These are phyloP conservation scores for Sanderia malayensis DNA, from an alignment of 30 jellyfish, hydroid and myxozoan species.

Conservation along the genomic window DNA sequence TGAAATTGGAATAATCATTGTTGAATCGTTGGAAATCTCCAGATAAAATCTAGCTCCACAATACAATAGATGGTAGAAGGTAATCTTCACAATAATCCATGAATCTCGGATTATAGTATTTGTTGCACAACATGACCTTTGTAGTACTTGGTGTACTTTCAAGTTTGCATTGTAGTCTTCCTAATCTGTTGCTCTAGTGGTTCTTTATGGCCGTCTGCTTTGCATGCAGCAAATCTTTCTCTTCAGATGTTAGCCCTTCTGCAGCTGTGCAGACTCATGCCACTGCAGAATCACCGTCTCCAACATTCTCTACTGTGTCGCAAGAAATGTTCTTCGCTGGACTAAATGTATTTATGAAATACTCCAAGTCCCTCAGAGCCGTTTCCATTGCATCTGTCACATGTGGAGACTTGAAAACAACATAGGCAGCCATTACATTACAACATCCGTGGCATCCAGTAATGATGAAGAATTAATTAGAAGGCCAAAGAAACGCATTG, in stretches of 20 bases:
- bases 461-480: not conserved
- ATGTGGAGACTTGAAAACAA: not conserved
- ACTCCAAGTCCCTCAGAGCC: not conserved
- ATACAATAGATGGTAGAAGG: not conserved
- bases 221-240: not conserved
- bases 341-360: not conserved
- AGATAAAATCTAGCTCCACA: not conserved
- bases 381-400: conserved; percentile 3
- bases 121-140: not conserved
- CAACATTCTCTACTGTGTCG: not conserved
- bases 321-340: not conserved
- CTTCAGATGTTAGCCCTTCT: too few species aligned
- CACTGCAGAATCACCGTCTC: not conserved
- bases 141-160: not conserved
- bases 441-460: conserved; percentile 9
- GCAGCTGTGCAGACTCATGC: not conserved
- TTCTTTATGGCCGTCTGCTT: not conserved
- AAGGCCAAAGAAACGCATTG: conserved; percentile 38
- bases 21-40: not conserved
- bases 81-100: not conserved
- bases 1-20: not conserved
- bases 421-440: not conserved
- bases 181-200: not conserved
- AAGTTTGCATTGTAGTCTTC: not conserved
- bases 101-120: not conserved